Evolutionary conservation across 2,113 vertebrate genomes (phyloP).

Genomic region (Psittacus erithacus): DNA sequence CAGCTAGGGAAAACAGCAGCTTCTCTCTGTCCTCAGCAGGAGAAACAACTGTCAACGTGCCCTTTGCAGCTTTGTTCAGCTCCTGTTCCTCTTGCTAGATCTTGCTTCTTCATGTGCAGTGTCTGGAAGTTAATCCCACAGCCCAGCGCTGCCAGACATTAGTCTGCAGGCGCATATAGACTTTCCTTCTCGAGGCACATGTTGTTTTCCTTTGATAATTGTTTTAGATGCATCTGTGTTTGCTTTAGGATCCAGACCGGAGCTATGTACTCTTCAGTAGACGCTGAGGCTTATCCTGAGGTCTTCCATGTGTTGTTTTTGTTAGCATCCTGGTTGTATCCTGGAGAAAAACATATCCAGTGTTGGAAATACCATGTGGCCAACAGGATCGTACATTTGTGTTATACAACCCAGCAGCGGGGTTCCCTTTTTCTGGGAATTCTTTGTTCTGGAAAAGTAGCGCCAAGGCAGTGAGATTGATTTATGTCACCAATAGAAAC

Average conservation of each 20-base stretch:
- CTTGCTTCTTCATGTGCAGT: not conserved
- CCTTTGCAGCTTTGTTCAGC: fast-evolving
- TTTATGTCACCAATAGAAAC: conserved; percentile 48
- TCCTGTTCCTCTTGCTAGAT: not conserved
- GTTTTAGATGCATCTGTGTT: conserved; percentile 41
- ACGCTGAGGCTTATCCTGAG: conserved; percentile 31
- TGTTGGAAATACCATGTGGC: conserved; percentile 12
- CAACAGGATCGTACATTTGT: not conserved
- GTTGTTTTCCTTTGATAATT: not conserved
- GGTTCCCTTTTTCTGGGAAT: conserved; percentile 45
- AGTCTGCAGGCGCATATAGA: not conserved
- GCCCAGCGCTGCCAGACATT: not conserved
- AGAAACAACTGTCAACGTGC: not conserved
- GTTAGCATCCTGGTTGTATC: conserved; percentile 1
- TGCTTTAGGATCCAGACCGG: conserved; percentile 53
- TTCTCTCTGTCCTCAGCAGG: not conserved
- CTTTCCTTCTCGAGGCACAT: not conserved
- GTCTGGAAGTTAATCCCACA: not conserved
- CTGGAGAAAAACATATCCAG: not conserved
- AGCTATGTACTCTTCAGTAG: not conserved
- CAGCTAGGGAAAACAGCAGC: not conserved
- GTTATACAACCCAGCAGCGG: not conserved
- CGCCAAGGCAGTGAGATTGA: conserved; percentile 8
- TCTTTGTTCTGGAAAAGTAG: conserved; percentile 6
- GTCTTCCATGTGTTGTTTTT: conserved; percentile 55